Percentiles rank a stretch among this genome's conserved stretches.
Conservation (phyloP, 2,797 vertebrate species). For the Gallinago solitaria region DNA sequence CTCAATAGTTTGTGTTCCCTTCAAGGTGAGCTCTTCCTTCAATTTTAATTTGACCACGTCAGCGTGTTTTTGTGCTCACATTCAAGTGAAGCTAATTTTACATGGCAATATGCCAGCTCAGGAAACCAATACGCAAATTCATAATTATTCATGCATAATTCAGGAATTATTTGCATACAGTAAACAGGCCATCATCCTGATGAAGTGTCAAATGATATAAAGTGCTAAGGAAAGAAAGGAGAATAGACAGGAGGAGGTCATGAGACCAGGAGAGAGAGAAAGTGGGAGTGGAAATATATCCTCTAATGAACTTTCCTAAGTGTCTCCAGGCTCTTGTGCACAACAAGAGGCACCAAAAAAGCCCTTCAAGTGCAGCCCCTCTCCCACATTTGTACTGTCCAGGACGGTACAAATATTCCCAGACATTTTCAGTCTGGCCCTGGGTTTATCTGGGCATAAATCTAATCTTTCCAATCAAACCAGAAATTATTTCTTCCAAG, state of each 20-base stretch:
- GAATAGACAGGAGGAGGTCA: conserved; percentile 24
- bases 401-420: not conserved
- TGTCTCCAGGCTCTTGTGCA: not conserved
- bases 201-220: conserved; percentile 47
- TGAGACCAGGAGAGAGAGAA: not conserved
- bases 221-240: conserved; percentile 47
- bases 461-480: not conserved
- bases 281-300: not conserved
- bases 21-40: conserved; percentile 41
- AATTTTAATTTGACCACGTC: not conserved
- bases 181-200: conserved; percentile 57
- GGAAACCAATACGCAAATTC: conserved; percentile 42
- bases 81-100: conserved; percentile 53
- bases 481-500: not conserved
- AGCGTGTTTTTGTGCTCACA: not conserved
- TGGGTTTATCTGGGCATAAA: not conserved
- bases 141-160: conserved; percentile 69
- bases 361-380: not conserved
- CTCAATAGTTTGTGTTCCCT: not conserved
- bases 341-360: not conserved
- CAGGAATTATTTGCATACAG: conserved; percentile 62
- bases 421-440: not conserved
- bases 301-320: not conserved
- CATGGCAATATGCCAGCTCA: conserved; percentile 48
- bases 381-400: not conserved